These are phyloP conservation scores for Scytalopus superciliaris DNA, from an alignment of 2,113 vertebrate genomes.

Conservation along the genomic window DNA sequence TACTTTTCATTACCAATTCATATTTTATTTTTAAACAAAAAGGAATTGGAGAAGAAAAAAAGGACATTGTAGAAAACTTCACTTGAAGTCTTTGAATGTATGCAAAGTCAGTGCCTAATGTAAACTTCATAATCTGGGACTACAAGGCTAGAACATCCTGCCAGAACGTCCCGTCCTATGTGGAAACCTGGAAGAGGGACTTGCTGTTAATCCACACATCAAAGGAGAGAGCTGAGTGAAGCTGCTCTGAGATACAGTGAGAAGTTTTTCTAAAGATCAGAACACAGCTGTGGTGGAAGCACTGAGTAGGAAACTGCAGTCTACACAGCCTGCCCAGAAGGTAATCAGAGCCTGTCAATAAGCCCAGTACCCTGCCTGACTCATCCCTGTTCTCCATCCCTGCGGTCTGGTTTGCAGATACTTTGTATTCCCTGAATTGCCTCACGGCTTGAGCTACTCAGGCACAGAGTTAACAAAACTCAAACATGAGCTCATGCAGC, in stretches of 20 bases:
- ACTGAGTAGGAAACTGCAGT: not conserved
- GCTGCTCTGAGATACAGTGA: not conserved
- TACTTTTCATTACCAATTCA: not conserved
- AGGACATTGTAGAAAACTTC: not conserved
- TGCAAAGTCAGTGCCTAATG: not conserved
- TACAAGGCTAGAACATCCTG: not conserved
- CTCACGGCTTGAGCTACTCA: not conserved
- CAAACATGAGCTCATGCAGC: not conserved
- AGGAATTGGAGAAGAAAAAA: not conserved
- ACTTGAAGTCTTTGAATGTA: not conserved
- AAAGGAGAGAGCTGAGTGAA: not conserved
- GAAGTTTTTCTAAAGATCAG: not conserved
- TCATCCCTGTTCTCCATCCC: not conserved
- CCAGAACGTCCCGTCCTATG: not conserved
- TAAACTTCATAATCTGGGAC: not conserved
- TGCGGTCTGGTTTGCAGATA: not conserved
- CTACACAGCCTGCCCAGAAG: not conserved
- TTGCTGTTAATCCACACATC: not conserved
- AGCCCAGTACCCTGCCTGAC: not conserved
- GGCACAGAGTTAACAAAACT: slow-evolving; percentile 31
- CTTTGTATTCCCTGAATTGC: not conserved
- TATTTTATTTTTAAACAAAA: not conserved
- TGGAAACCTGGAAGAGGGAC: not conserved
- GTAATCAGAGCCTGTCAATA: not conserved
- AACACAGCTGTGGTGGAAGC: not conserved